These are phyloP conservation scores for Oryzias javanicus DNA, from an alignment of 2,113 vertebrate genomes.

Conservation along the genomic window DNA sequence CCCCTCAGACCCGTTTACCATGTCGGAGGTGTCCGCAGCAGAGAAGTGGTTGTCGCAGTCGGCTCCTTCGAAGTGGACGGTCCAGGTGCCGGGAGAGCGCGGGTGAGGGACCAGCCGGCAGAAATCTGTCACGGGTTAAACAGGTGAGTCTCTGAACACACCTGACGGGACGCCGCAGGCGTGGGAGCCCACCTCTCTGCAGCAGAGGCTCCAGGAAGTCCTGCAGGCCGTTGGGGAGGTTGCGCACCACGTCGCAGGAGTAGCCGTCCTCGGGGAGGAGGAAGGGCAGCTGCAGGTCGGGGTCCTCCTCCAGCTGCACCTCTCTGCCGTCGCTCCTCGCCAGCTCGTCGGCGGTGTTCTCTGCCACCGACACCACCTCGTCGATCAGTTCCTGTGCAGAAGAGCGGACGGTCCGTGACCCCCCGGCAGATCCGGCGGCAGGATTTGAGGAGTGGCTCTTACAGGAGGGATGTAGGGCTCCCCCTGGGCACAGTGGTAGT, in stretches of 20 bases:
- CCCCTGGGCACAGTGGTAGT: slow-evolving; percentile 96
- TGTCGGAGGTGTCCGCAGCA: slow-evolving; percentile 82
- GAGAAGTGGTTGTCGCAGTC: slow-evolving; percentile 90
- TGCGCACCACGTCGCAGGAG: slow-evolving; percentile 95
- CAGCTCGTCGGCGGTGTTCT: slow-evolving; percentile 95
- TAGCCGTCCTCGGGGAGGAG: slow-evolving; percentile 97
- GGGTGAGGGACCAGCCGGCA: slow-evolving; percentile 87
- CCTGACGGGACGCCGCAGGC: neutral
- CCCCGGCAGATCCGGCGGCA: neutral
- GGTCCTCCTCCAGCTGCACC: slow-evolving; percentile 94
- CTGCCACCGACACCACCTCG: slow-evolving; percentile 91
- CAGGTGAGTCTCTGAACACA: neutral
- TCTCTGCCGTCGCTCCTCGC: slow-evolving; percentile 94
- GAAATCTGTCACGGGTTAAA: slow-evolving; percentile 77
- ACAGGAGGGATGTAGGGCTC: slow-evolving; percentile 95
- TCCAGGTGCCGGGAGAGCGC: slow-evolving; percentile 93
- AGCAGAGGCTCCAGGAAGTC: slow-evolving; percentile 96
- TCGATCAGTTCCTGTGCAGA: slow-evolving; percentile 88
- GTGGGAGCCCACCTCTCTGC: slow-evolving; percentile 84
- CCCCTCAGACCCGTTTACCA: slow-evolving; percentile 69
- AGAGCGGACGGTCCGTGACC: neutral
- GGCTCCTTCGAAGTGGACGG: slow-evolving; percentile 93
- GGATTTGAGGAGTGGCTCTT: slow-evolving; percentile 47
- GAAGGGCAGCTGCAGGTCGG: slow-evolving; percentile 97
- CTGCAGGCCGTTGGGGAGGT: slow-evolving; percentile 93